phyloP scores from a whole-genome alignment of 2,888 invertebrate genomes.

The Ceraclea dissimilis region DNA sequence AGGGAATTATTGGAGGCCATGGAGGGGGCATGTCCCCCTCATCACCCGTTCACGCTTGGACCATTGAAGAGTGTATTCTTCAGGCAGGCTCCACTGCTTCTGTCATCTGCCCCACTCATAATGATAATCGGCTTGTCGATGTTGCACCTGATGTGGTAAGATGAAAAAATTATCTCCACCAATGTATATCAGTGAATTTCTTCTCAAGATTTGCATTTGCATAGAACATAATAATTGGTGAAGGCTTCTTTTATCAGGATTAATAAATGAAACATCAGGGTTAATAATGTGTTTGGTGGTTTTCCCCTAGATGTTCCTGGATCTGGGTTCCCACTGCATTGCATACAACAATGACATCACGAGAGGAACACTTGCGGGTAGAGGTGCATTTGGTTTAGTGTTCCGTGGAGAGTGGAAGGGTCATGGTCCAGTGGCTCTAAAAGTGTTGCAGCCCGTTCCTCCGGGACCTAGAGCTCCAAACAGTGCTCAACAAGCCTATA shows the following conservation, averaged over 20 bases:
- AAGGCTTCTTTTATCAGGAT: no score
- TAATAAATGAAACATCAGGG: no score
- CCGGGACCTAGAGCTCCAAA: conserved; percentile 48
- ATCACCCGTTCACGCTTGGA: conserved; percentile 64
- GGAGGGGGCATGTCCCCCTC: conserved; percentile 6
- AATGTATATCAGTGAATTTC: no score
- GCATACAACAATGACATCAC: conserved; percentile 78
- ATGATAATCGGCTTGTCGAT: conserved; percentile 62
- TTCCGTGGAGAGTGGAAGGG: conserved; percentile 71
- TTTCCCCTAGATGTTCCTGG: conserved; percentile 71
- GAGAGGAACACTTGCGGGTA: conserved; percentile 69
- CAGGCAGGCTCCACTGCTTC: conserved; percentile 59
- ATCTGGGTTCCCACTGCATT: conserved; percentile 73
- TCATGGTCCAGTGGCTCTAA: conserved; percentile 75
- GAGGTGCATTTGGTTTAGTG: conserved; percentile 98
- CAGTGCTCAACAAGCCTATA: conserved; percentile 36
- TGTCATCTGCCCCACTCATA: conserved; percentile 68
- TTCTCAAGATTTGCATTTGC: no score
- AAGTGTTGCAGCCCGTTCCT: conserved; percentile 91
- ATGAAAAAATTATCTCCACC: no score
- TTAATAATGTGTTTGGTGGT: no score
- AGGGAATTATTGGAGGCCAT: conserved; percentile 45
- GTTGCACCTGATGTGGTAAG: conserved; percentile 89
- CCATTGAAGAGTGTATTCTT: conserved; percentile 93
- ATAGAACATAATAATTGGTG: no score